These are phyloP conservation scores for Myiozetetes cayanensis DNA, from an alignment of 2,113 vertebrate genomes.

Conservation along the genomic window DNA sequence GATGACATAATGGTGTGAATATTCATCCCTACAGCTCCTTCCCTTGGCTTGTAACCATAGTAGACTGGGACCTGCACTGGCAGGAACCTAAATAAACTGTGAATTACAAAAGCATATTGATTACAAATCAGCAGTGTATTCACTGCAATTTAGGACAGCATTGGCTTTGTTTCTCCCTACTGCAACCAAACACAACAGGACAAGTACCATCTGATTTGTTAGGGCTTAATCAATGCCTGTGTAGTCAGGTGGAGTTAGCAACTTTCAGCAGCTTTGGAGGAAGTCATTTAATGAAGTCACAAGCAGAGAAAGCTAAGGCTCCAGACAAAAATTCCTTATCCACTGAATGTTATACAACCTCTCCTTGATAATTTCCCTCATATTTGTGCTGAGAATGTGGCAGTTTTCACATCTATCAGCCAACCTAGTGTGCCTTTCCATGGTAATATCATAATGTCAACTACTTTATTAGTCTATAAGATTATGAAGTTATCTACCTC, in stretches of 20 bases:
- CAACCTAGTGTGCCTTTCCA: neutral
- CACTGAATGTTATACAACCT: neutral
- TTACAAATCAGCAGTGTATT: neutral
- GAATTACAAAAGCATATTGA: neutral
- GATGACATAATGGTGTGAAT: neutral
- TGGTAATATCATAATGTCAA: neutral
- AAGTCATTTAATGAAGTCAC: neutral
- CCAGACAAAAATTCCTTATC: neutral
- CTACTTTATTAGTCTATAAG: neutral
- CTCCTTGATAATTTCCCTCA: neutral
- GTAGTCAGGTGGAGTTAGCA: neutral
- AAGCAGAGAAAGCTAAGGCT: neutral
- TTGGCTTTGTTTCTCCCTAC: neutral
- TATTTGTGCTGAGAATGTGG: neutral
- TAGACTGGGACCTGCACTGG: neutral
- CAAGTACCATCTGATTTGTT: neutral
- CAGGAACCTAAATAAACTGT: neutral
- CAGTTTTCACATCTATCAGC: neutral
- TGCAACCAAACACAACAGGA: neutral
- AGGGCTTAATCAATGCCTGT: neutral
- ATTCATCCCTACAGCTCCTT: neutral
- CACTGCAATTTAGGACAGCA: neutral
- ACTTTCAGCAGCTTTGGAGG: neutral
- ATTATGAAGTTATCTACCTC: neutral
- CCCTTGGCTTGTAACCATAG: neutral